Evolutionary conservation across 1,140 invertebrate genomes (phyloP), one percentile per base, ranked within the genome.

Genomic region (Drosophila tani): DNA sequence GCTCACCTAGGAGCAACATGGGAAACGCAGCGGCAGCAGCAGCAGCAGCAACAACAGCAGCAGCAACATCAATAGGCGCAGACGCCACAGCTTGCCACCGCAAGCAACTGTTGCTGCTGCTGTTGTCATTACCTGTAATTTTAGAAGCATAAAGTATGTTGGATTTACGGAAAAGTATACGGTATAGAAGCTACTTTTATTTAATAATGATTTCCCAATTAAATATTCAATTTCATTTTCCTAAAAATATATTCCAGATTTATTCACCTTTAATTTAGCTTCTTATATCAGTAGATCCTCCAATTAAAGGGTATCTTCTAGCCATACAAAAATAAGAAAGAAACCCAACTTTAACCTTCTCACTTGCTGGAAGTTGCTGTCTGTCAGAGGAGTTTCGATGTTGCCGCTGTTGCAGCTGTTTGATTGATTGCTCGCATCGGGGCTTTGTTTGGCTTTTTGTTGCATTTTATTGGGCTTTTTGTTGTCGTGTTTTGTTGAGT

Each of bases 341-440:
- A 47, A 5, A 0, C 19, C 38, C 14, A 67, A 29, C 40, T 51
- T 35, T 35, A 45, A 19, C 38, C 19, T 45, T 14, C 40, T 29
- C 40, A 55, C 67, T 74, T 74, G 69, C 58, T 86, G 70, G 79
- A 76, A 79, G 82, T 86, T 82, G 79, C 79, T 73, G 82, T 75
- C 81, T 86, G 82, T 85, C 82, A 85, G 66, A 56, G 64, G 70
- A 56, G 77, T 80, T 75, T 81, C 78, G 70, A 64, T 79, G 70
- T 71, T 81, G 82, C 71, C 76, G 70, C 66, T 70, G 68, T 68
- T 80, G 83, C 85, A 88, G 90, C 90, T 91, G 90, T 90, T 91
- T 91, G 91, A 91, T 91, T 91, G 90, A 91, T 91, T 79, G 86
- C 91, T 83, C 67, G 83, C 78, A 76, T 71, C 73, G 82, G 82